Base-by-base conservation (phyloP, 1,140 invertebrate genomes). In the Subanguina moxae region DNA sequence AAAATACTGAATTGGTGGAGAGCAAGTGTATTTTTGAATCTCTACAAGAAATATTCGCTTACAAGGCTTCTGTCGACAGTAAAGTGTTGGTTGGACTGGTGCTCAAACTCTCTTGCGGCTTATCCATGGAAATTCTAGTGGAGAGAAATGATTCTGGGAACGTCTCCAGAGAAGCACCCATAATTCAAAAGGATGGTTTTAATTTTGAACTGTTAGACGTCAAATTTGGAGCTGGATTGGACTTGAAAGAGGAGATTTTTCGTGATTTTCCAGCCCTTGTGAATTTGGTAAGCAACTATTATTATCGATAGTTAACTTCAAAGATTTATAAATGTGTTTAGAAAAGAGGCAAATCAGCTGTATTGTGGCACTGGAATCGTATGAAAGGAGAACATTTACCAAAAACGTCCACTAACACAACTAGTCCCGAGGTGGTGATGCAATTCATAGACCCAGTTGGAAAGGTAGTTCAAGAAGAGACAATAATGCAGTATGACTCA, bases 201-300 rank as follows among this genome's bases (percentile, higher is more conserved):
- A 11, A 11, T 11, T 70, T 57, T 59, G 23, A 68, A 17, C 1
- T 45, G 30, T 25, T 3, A 9, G 43, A 67, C n/a, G 45, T 74
- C 46, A 64, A 68, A 25, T 77, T 76, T 63, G 77, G 77, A 13
- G 61, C 66, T 19, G 64, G 59, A 13, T 62, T 80, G 17, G 77
- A 78, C 48, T 58, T 67, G 11, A 78, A 78, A 65, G 77, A 78
- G 32, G 77, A 78, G 56, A 72, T 78, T 30, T 78, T 81, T 48
- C 56, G 75, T 42, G 68, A 73, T 21, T 65, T 67, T 64, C 56
- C 72, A 15, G 38, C 68, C 19, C 46, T 73, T 28, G 28, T 71
- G 15, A 58, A 65, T 21, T 30, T 58, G 52, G 75, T 73, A 46
- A 67, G 48, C n/a, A 52, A 15, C 32, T 71, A 63, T 19, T 27